These are phyloP conservation scores for Schrankia costaestrigalis DNA, from an alignment of 2,888 invertebrate genomes.

Conservation along the genomic window DNA sequence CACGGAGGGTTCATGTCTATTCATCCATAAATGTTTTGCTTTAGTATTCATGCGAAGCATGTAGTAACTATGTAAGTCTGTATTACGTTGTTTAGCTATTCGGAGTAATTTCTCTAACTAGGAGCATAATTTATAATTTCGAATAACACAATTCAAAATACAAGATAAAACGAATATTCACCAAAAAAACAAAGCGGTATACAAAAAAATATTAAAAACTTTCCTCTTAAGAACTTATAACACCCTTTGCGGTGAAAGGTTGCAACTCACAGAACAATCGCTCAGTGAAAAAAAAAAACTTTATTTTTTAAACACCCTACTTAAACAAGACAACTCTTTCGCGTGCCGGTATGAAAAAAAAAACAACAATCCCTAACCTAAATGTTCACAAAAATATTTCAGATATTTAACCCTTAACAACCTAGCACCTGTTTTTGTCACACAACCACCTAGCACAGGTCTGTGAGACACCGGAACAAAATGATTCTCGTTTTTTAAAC, in stretches of 20 bases:
- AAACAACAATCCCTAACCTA: constrained; percentile 48
- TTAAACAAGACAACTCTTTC: constrained; percentile 54
- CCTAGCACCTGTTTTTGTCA: no score
- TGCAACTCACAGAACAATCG: constrained; percentile 40
- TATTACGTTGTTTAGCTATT: no score
- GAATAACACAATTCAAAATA: constrained; percentile 6
- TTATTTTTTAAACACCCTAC: constrained; percentile 46
- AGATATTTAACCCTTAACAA: no score
- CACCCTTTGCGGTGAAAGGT: constrained; percentile 49
- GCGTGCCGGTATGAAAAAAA: constrained; percentile 39
- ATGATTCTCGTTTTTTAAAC: no score
- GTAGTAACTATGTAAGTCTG: no score
- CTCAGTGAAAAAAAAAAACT: constrained; percentile 44
- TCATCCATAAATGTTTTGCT: no score
- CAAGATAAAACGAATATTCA: constrained; percentile 4
- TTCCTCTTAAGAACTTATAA: constrained; percentile 50
- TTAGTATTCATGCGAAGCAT: no score
- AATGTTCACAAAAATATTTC: constrained; percentile 63
- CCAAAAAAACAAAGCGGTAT: constrained; percentile 11
- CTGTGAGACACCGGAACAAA: no score
- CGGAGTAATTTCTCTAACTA: no score
- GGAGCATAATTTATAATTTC: background rate
- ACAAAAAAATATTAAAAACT: constrained; percentile 41
- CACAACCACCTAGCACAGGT: no score
- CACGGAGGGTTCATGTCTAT: no score